Evolutionary conservation across 2,797 vertebrate genomes (phyloP).

Genomic region (Periophthalmus magnuspinnatus): DNA sequence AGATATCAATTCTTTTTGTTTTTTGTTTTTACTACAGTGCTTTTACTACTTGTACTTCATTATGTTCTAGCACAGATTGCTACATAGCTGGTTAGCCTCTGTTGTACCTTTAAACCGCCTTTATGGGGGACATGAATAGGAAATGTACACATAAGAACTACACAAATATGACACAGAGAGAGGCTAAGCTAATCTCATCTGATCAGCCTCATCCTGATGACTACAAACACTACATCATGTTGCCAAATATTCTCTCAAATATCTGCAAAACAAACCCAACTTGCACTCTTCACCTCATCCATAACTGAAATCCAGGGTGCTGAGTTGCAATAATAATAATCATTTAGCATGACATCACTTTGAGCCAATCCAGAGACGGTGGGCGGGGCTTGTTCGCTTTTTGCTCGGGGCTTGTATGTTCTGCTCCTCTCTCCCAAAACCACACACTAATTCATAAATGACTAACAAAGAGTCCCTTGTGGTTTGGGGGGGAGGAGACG

Average conservation of each 20-base stretch:
- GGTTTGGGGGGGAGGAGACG: slow-evolving; percentile 60
- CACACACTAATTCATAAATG: slow-evolving; percentile 72
- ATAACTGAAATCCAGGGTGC: slow-evolving; percentile 7
- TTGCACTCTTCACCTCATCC: neutral
- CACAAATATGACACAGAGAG: too few species aligned
- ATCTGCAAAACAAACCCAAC: neutral
- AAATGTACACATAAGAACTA: too few species aligned
- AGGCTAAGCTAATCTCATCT: too few species aligned
- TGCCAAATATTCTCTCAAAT: neutral
- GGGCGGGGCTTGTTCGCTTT: slow-evolving; percentile 20
- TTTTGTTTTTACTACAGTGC: too few species aligned
- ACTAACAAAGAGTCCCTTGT: slow-evolving; percentile 75
- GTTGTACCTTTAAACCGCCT: too few species aligned
- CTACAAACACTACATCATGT: neutral
- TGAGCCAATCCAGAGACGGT: slow-evolving; percentile 35
- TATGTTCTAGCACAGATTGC: too few species aligned
- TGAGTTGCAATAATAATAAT: slow-evolving; percentile 46
- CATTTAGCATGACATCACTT: slow-evolving; percentile 31
- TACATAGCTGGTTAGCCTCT: too few species aligned
- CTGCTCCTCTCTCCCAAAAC: slow-evolving; percentile 55
- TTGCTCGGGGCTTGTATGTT: slow-evolving; percentile 23
- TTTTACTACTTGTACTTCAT: too few species aligned
- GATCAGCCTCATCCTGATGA: too few species aligned
- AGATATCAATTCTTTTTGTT: too few species aligned
- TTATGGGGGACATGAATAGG: too few species aligned